A percentile compares a stretch with the other conserved stretches of the same genome.
phyloP scores from a whole-genome alignment of 1,140 invertebrate genomes.

The Drosophila albomicans region DNA sequence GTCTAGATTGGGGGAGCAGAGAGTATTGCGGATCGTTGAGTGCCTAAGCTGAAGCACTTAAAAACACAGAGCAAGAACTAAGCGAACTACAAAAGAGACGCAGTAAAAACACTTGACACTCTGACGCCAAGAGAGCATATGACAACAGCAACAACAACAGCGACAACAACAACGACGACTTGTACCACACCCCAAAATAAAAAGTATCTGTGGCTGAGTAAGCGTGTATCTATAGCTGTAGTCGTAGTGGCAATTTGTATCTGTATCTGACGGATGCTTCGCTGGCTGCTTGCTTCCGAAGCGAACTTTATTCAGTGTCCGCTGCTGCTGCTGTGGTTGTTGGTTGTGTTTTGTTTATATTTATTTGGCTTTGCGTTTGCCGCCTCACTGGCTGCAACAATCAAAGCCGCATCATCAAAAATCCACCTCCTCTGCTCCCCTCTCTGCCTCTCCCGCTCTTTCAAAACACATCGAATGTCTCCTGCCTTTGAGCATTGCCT shows the following conservation, averaged over 20 bases:
- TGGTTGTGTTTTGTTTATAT: slow-evolving; percentile 69
- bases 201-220: slow-evolving; percentile 25
- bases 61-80: slow-evolving; percentile 46
- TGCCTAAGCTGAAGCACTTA: slow-evolving; percentile 61
- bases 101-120: slow-evolving; percentile 80
- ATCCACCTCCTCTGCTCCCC: slow-evolving; percentile 20
- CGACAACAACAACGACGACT: background rate
- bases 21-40: slow-evolving; percentile 7
- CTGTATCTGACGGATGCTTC: slow-evolving; percentile 54
- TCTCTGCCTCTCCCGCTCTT: background rate
- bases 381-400: slow-evolving; percentile 71
- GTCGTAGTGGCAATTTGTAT: background rate
- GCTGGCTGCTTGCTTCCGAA: too few species aligned
- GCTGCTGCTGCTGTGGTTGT: slow-evolving; percentile 28
- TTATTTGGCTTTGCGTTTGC: slow-evolving; percentile 82
- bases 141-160: background rate
- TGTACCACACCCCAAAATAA: slow-evolving; percentile 22
- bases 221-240: slow-evolving; percentile 37
- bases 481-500: slow-evolving; percentile 15
- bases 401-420: slow-evolving; percentile 61
- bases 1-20: background rate
- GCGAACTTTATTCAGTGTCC: slow-evolving; percentile 35
- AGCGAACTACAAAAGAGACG: slow-evolving; percentile 42
- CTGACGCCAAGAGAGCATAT: slow-evolving; percentile 26
- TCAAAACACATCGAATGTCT: background rate